These are phyloP conservation scores for Aix galericulata DNA, from an alignment of 2,113 vertebrate species.

Conservation along the genomic window DNA sequence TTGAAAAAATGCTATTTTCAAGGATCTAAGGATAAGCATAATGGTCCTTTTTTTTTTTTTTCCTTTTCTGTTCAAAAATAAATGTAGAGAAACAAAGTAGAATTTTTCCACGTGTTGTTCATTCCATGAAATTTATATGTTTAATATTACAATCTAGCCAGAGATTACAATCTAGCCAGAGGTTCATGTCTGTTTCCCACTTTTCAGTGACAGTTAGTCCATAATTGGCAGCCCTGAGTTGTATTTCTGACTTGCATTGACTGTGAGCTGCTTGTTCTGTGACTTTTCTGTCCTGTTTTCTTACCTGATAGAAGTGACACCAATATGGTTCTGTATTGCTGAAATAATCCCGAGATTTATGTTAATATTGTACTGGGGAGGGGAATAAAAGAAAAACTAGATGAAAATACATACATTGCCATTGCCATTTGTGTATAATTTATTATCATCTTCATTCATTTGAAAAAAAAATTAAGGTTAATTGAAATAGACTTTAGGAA, in stretches of 20 bases:
- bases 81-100: not conserved
- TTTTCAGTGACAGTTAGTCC: not conserved
- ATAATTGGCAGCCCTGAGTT: not conserved
- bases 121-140: not conserved
- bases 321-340: not conserved
- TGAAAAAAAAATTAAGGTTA: not conserved
- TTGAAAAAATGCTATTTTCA: not conserved
- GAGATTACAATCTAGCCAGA: not conserved
- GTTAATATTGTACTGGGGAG: not conserved
- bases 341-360: not conserved
- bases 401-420: not conserved
- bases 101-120: not conserved
- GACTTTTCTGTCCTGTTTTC: not conserved
- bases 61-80: not conserved
- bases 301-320: not conserved
- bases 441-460: not conserved
- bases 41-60: fast-evolving
- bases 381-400: not conserved
- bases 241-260: not conserved
- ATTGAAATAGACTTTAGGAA: not conserved
- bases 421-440: not conserved
- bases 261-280: not conserved
- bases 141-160: not conserved
- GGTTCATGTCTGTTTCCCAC: not conserved
- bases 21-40: not conserved